Conservation (phyloP, 1,140 invertebrate genomes). For the Zaprionus ornatus region DNA sequence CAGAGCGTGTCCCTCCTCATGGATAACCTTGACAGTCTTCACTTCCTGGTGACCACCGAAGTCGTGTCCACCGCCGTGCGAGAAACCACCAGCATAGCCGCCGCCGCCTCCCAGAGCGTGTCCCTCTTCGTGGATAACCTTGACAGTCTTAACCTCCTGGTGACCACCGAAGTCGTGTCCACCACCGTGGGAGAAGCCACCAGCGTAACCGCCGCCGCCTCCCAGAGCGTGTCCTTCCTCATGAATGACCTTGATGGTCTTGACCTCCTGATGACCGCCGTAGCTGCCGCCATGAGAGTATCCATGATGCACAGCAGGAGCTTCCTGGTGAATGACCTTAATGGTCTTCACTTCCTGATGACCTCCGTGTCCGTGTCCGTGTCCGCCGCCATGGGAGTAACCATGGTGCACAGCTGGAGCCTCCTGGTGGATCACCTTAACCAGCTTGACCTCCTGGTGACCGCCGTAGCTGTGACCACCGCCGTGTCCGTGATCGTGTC, state of each 20-base stretch:
- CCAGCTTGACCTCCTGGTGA: slow-evolving; percentile 48
- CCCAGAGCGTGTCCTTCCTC: slow-evolving; percentile 54
- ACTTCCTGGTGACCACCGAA: slow-evolving; percentile 53
- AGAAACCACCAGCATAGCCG: slow-evolving; percentile 49
- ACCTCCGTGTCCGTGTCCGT: slow-evolving; percentile 30
- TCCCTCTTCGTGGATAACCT: slow-evolving; percentile 66
- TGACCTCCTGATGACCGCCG: slow-evolving; percentile 56
- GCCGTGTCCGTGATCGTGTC: slow-evolving; percentile 7
- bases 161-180: slow-evolving; percentile 56
- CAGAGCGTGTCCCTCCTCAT: slow-evolving; percentile 61
- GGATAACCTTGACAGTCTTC: slow-evolving; percentile 75
- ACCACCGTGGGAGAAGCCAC: slow-evolving; percentile 36
- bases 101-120: slow-evolving; percentile 49
- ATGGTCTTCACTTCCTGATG: slow-evolving; percentile 56
- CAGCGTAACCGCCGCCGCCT: slow-evolving; percentile 46
- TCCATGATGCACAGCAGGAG: slow-evolving; percentile 36
- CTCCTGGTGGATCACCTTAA: slow-evolving; percentile 54
- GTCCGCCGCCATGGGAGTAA: slow-evolving; percentile 35
- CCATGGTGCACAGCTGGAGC: slow-evolving; percentile 30
- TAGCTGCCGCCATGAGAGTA: slow-evolving; percentile 26
- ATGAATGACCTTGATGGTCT: slow-evolving; percentile 66
- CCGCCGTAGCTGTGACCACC: slow-evolving; percentile 22
- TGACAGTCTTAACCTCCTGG: slow-evolving; percentile 62
- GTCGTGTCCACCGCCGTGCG: slow-evolving; percentile 39
- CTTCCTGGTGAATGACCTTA: slow-evolving; percentile 53